Conservation (phyloP, 1,140 invertebrate genomes). For the Heterodera carotae region DNA sequence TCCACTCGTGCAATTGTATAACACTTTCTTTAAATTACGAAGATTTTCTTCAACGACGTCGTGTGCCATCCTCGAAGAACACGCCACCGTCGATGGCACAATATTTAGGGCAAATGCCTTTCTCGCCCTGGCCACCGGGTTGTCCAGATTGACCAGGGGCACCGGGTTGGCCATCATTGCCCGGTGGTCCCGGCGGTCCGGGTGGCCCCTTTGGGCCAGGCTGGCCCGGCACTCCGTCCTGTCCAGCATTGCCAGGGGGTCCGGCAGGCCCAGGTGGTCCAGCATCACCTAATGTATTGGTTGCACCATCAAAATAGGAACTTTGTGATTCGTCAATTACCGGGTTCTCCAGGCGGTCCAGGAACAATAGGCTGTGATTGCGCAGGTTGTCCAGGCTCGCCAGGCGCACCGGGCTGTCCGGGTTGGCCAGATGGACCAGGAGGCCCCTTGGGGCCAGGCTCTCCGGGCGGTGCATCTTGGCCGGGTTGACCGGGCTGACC, state of each 20-base stretch:
- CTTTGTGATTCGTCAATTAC: background rate
- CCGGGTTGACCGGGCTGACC: conserved; percentile 43
- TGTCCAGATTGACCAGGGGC: conserved; percentile 40
- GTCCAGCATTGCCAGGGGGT: conserved; percentile 35
- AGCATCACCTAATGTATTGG: conserved; percentile 35
- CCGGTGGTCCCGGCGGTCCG: conserved; percentile 41
- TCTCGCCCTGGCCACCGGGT: conserved; percentile 46
- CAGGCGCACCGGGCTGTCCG: conserved; percentile 39
- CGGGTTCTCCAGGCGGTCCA: conserved; percentile 37
- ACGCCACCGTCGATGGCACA: conserved; percentile 54
- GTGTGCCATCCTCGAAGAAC: conserved; percentile 54
- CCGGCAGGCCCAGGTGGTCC: conserved; percentile 42
- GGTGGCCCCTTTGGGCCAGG: conserved; percentile 45
- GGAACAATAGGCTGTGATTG: conserved; percentile 34
- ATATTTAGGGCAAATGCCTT: conserved; percentile 53
- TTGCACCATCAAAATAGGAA: background rate
- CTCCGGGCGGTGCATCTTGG: conserved; percentile 42
- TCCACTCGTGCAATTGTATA: no score
- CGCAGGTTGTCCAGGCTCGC: conserved; percentile 39
- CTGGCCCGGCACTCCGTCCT: conserved; percentile 30
- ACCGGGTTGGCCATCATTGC: conserved; percentile 49
- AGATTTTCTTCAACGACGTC: conserved; percentile 29
- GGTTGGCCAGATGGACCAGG: conserved; percentile 38
- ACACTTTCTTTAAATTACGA: background rate
- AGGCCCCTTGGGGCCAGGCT: conserved; percentile 45